phyloP scores from a whole-genome alignment of 2,797 vertebrate species.

The Cyprinella venusta region DNA sequence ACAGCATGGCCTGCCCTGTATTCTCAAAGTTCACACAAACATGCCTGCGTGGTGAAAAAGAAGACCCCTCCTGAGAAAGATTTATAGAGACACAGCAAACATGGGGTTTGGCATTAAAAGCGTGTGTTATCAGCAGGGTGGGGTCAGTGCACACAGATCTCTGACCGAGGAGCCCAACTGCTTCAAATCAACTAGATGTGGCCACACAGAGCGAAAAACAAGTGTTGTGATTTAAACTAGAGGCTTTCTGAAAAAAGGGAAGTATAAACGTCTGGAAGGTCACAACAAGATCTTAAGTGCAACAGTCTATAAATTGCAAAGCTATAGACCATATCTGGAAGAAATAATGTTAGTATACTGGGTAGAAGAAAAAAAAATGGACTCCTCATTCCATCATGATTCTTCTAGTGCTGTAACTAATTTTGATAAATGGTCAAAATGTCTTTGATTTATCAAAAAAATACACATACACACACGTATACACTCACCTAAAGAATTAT shows the following conservation, averaged over 20 bases:
- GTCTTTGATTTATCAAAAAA: neutral
- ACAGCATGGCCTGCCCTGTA: neutral
- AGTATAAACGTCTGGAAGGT: constrained; percentile 27
- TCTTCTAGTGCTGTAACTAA: neutral
- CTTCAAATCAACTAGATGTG: constrained; percentile 48
- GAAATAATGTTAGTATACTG: neutral
- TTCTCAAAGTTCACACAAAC: constrained; percentile 36
- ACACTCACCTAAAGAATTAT: too few species aligned
- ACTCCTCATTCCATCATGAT: neutral
- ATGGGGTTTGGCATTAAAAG: constrained; percentile 37
- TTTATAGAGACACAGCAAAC: constrained; percentile 52
- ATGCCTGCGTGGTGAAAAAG: constrained; percentile 18
- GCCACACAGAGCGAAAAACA: constrained; percentile 39
- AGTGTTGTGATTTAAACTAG: constrained; percentile 33
- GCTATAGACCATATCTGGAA: neutral
- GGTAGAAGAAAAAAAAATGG: neutral
- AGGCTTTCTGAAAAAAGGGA: constrained; percentile 5
- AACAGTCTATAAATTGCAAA: constrained; percentile 11
- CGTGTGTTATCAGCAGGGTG: constrained; percentile 52
- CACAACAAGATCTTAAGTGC: constrained; percentile 23
- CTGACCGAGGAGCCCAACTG: constrained; percentile 40
- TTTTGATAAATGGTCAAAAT: neutral
- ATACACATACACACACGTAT: too few species aligned
- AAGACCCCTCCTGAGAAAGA: constrained; percentile 44
- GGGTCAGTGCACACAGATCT: constrained; percentile 39